These are phyloP conservation scores for Australoheros facetus DNA, from an alignment of 2,797 vertebrate species.

Conservation along the genomic window DNA sequence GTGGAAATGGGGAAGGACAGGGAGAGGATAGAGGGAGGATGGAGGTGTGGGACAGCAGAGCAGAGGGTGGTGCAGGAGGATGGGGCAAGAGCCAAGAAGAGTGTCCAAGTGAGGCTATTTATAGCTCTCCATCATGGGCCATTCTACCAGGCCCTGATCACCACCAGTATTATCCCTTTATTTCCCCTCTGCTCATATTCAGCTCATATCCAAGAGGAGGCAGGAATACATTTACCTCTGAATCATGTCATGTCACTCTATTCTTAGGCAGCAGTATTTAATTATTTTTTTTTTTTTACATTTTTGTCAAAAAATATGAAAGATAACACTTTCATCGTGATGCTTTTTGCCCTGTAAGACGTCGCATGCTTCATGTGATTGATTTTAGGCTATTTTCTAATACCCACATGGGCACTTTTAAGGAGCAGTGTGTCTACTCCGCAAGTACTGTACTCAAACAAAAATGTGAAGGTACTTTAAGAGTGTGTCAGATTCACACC, in stretches of 20 bases:
- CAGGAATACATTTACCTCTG: conserved; percentile 53
- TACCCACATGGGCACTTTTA: background rate
- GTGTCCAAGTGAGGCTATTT: conserved; percentile 78
- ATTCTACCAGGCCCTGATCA: conserved; percentile 70
- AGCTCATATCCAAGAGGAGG: conserved; percentile 61
- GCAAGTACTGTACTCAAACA: background rate
- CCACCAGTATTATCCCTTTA: conserved; percentile 66
- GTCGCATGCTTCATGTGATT: background rate
- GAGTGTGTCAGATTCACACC: background rate
- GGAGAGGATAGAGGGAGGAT: conserved; percentile 58
- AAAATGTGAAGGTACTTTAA: background rate
- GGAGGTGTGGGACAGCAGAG: conserved; percentile 75
- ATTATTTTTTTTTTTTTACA: background rate
- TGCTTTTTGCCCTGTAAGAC: conserved; percentile 7
- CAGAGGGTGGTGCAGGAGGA: conserved; percentile 70
- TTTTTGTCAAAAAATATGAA: conserved; percentile 21
- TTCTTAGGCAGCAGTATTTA: conserved; percentile 39
- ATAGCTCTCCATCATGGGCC: conserved; percentile 73
- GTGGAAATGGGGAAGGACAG: conserved; percentile 72
- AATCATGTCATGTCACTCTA: conserved; percentile 57
- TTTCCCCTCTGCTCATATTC: conserved; percentile 69
- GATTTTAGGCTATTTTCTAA: background rate
- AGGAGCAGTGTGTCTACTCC: background rate
- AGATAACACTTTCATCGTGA: conserved; percentile 7
- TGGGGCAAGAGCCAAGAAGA: conserved; percentile 73